Percentiles rank a stretch among this genome's conserved stretches.
These are phyloP conservation scores for Phodopus roborovskii DNA, from an alignment of 2,113 vertebrate genomes.

Conservation along the genomic window DNA sequence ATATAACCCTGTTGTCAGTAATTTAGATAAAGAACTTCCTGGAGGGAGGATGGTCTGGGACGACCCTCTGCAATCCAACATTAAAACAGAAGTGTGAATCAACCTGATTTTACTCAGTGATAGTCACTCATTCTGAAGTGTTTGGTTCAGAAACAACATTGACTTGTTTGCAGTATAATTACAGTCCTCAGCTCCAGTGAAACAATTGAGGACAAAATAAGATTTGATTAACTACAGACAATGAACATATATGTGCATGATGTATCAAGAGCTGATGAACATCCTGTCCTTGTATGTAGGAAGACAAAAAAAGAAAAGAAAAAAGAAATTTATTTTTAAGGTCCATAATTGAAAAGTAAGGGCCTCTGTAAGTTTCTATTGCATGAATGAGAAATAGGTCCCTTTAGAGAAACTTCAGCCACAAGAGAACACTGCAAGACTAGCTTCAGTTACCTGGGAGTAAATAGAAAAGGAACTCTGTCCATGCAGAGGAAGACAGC, in stretches of 20 bases:
- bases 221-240: conserved; percentile 29
- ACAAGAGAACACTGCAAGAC: not conserved
- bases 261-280: not conserved
- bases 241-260: not conserved
- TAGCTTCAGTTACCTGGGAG: not conserved
- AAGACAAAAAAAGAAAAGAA: too few relatives aligned
- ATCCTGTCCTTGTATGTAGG: not conserved
- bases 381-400: not conserved
- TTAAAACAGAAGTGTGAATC: not conserved
- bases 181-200: conserved; percentile 14
- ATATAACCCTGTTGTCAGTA: not conserved
- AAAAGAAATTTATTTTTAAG: conserved; percentile 41
- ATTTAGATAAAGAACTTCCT: not conserved
- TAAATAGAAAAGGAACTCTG: not conserved
- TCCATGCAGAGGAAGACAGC: not conserved
- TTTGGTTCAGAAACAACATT: conserved; percentile 3
- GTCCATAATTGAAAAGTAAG: not conserved
- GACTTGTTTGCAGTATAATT: not conserved
- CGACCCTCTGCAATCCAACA: not conserved
- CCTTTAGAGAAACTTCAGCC: not conserved
- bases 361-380: not conserved
- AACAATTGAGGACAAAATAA: conserved; percentile 9
- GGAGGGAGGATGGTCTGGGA: not conserved
- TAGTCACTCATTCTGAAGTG: not conserved
- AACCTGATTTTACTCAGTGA: conserved; percentile 14